Base-by-base conservation (phyloP, 2,113 vertebrate species). In the Nicator chloris region DNA sequence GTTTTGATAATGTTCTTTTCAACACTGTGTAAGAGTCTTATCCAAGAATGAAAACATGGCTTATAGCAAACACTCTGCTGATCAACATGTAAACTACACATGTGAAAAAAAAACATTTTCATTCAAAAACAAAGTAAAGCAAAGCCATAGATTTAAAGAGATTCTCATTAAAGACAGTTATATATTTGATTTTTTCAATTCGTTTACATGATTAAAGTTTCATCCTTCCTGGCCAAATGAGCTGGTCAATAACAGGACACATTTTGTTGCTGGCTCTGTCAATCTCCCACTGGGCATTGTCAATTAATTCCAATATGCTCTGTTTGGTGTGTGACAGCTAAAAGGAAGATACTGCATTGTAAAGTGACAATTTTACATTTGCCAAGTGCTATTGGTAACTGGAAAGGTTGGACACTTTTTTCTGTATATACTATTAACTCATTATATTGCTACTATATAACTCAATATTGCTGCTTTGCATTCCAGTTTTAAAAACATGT, bases 401-500 rank as follows among this genome's bases (percentile, higher is more conserved):
- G 15, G 42, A 86, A 88, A 66, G 2, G 4, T 10, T 66, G 39
- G n/a, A 37, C 3, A 54, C 4, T 64, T 77, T 75, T 92, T 91
- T 65, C 51, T 84, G 7, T 19, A 13, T 56, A 20, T 10, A 23
- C 22, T 45, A 7, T 37, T 76, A 80, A 65, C 44, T 88, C 23
- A 53, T 51, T 8, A 3, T 53, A 68, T n/a, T n/a, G n/a, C n/a
- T n/a, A n/a, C n/a, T n/a, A n/a, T n/a, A n/a, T n/a, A n/a, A n/a
- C n/a, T n/a, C 17, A 59, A 53, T 84, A 18, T 66, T 60, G 22
- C 22, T 82, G 57, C 44, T 93, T 95, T 92, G 86, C 65, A 76
- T 98, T 97, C 76, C 82, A 99, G 98, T 95, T 98, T 99, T 82
- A 98, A 98, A 91, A 98, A 97, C 44, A 96, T 98, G 97, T 97